Percentiles rank a stretch among this genome's conserved stretches.
Evolutionary conservation across 2,797 vertebrate species (phyloP).

Genomic region (Sebastes flavidus): DNA sequence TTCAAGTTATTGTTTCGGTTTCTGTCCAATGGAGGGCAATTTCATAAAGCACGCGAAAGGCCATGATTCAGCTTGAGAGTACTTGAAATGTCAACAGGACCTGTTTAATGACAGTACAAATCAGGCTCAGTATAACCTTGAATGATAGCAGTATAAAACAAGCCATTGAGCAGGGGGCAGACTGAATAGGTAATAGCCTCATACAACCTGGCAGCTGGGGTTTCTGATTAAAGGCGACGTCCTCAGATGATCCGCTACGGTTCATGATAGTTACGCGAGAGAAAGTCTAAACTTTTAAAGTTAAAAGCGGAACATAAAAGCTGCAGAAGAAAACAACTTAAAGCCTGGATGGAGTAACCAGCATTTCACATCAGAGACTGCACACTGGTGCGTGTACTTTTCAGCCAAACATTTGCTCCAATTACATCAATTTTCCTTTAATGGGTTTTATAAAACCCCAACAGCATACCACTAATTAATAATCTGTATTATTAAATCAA

Average conservation of each 20-base stretch:
- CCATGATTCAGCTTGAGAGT: slow-evolving; percentile 46
- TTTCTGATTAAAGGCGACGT: slow-evolving; percentile 40
- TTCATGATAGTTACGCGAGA: slow-evolving; percentile 7
- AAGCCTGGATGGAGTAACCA: background rate
- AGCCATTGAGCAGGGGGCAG: slow-evolving; percentile 36
- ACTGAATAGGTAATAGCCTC: slow-evolving; percentile 46
- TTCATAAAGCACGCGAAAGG: slow-evolving; percentile 40
- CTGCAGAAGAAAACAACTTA: background rate
- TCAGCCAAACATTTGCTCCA: slow-evolving; percentile 3
- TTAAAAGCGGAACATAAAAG: slow-evolving; percentile 21
- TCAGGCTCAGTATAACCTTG: slow-evolving; percentile 56
- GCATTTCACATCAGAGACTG: background rate
- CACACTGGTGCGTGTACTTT: background rate
- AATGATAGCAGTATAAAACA: slow-evolving; percentile 59
- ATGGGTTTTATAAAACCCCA: background rate
- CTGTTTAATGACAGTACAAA: slow-evolving; percentile 46
- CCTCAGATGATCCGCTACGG: slow-evolving; percentile 23
- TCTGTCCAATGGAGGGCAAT: slow-evolving; percentile 35
- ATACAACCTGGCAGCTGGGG: slow-evolving; percentile 37
- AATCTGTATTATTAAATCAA: slow-evolving; percentile 42
- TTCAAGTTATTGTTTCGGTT: slow-evolving; percentile 23
- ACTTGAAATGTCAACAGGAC: slow-evolving; percentile 61
- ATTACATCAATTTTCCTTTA: slow-evolving; percentile 21
- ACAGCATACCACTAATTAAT: slow-evolving; percentile 15
- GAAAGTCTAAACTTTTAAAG: slow-evolving; percentile 9